phyloP scores from a whole-genome alignment of 2,797 vertebrate genomes.

The Cossypha dichroa region DNA sequence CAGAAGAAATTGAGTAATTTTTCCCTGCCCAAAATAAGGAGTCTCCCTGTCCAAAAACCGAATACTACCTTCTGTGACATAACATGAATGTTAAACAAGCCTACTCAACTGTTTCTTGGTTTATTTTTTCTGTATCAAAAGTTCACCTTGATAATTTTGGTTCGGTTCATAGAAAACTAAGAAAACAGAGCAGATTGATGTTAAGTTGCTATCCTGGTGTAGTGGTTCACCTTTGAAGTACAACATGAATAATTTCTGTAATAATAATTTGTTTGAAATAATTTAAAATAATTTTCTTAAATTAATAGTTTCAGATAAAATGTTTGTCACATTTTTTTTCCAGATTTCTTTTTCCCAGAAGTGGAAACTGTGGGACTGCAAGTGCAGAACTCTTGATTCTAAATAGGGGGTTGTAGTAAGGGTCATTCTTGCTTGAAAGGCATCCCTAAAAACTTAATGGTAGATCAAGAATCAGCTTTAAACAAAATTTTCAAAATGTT shows the following conservation, averaged over 20 bases:
- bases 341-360: not conserved
- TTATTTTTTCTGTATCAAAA: not conserved
- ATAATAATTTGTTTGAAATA: not conserved
- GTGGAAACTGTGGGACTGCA: not conserved
- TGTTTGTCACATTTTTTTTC: not conserved
- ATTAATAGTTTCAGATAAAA: not conserved
- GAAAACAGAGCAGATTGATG: not conserved
- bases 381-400: not conserved
- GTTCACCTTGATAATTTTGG: not conserved
- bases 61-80: not conserved
- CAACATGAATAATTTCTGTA: not conserved
- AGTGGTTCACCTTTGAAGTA: not conserved
- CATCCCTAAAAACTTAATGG: not conserved
- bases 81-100: not conserved
- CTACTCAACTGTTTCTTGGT: not conserved
- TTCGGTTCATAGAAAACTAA: not conserved
- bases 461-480: not conserved
- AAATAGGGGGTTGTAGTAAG: not conserved
- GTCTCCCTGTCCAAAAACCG: not conserved
- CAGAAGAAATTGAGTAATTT: not conserved
- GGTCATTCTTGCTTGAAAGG: not conserved
- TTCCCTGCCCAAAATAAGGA: not conserved
- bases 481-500: not conserved
- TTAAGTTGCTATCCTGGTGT: not conserved
- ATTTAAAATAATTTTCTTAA: no score